These are phyloP conservation scores for Leptoteleia sp. DNA, from an alignment of 1,140 invertebrate genomes.

Conservation along the genomic window DNA sequence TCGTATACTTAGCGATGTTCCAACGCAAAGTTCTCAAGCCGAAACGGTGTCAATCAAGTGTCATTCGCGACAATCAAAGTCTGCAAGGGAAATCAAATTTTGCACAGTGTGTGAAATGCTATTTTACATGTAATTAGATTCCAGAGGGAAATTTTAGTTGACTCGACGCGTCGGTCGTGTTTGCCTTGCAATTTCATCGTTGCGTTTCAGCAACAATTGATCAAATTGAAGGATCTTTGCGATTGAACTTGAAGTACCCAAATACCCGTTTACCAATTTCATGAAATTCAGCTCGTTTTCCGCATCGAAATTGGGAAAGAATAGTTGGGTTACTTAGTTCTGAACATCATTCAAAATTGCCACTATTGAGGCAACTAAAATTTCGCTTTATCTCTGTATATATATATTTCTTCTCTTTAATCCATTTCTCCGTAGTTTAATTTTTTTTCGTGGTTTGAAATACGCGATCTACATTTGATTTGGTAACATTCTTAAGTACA, in stretches of 20 bases:
- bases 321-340: no score
- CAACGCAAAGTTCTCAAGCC: conserved; percentile 17
- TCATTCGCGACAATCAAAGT: conserved; percentile 2
- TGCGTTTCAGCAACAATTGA: neutral
- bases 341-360: no score
- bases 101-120: neutral
- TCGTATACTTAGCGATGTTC: conserved; percentile 44
- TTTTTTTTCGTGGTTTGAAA: no score
- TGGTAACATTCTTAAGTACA: conserved; percentile 58
- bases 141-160: conserved; percentile 15
- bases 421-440: no score
- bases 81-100: conserved; percentile 9
- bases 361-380: no score
- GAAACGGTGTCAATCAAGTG: conserved; percentile 8
- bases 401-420: no score
- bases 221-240: neutral
- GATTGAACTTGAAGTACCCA: no score
- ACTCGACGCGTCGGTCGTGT: neutral
- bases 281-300: no score
- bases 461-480: conserved; percentile 54
- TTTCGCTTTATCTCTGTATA: no score
- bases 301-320: no score
- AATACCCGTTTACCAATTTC: no score
- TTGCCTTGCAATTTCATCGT: neutral
- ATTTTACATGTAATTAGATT: conserved; percentile 6